Conservation (phyloP, 37 sponge, comb jelly and placozoan species). For the Oopsacas minuta region DNA sequence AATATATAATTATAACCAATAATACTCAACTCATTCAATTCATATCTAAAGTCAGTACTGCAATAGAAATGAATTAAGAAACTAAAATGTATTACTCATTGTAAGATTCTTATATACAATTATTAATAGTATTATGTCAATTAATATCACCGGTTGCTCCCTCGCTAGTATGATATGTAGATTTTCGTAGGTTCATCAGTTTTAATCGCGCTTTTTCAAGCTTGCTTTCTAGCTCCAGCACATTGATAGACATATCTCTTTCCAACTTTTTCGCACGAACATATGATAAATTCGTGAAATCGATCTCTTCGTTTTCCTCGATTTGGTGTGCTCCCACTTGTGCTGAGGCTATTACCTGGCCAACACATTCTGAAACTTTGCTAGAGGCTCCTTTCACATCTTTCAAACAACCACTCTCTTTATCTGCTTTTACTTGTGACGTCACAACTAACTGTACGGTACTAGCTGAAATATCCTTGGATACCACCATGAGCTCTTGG, state of each 20-base stretch:
- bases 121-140: neutral
- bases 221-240: constrained; percentile 14
- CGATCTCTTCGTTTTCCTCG: constrained; percentile 21
- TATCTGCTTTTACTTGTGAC: constrained; percentile 84
- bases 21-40: too few relatives aligned
- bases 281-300: constrained; percentile 11
- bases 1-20: too few relatives aligned
- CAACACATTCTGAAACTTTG: constrained; percentile 72
- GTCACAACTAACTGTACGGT: constrained; percentile 98
- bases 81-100: too few relatives aligned
- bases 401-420: constrained; percentile 54
- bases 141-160: neutral
- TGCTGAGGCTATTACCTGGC: constrained; percentile 77
- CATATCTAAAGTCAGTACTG: too few relatives aligned
- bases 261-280: neutral
- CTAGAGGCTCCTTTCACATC: constrained; percentile 59
- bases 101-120: neutral
- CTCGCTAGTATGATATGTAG: neutral
- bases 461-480: constrained; percentile 93
- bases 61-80: too few relatives aligned
- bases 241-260: constrained; percentile 8
- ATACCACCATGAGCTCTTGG: constrained; percentile 86
- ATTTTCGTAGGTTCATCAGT: neutral
- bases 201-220: constrained; percentile 14
- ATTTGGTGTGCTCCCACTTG: constrained; percentile 45